A percentile compares a stretch with the other conserved stretches of the same genome.
Evolutionary conservation across 30 jellyfish, hydroid and myxozoan genomes (phyloP).

Genomic region (Calvadosia cruxmelitensis): DNA sequence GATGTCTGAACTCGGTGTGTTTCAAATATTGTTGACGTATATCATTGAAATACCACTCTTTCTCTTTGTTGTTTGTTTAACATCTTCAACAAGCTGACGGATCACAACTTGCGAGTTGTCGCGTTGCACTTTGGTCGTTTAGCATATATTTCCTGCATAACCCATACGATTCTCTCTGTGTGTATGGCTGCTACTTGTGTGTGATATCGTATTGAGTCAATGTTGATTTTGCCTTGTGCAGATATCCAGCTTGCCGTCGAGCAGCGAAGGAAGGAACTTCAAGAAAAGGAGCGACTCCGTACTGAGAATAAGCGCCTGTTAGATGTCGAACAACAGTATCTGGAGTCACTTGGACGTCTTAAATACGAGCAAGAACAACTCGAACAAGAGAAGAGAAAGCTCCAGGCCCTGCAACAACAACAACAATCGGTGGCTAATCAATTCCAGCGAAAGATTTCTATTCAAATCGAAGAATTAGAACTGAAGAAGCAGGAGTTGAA

Average conservation of each 20-base stretch:
- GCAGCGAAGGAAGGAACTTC: conserved; percentile 89
- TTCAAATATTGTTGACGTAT: too few relatives aligned
- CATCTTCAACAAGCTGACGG: too few relatives aligned
- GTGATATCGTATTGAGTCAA: too few relatives aligned
- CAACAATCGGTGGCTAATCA: conserved; percentile 90
- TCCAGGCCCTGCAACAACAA: conserved; percentile 92
- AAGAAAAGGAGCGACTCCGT: conserved; percentile 66
- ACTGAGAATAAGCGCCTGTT: conserved; percentile 92
- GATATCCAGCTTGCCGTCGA: conserved; percentile 93
- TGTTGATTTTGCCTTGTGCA: conserved; percentile 20
- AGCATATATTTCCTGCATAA: too few relatives aligned
- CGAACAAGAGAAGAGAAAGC: conserved; percentile 82
- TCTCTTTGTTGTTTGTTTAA: too few relatives aligned
- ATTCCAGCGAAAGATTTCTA: conserved; percentile 78
- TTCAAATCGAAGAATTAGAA: conserved; percentile 88
- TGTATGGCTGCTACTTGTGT: too few relatives aligned
- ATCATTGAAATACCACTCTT: too few relatives aligned
- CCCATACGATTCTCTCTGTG: too few relatives aligned
- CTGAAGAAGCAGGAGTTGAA: conserved; percentile 68
- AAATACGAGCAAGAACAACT: conserved; percentile 86
- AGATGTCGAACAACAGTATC: conserved; percentile 85
- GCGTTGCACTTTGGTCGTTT: too few relatives aligned
- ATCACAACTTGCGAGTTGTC: too few relatives aligned
- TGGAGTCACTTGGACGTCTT: conserved; percentile 77
- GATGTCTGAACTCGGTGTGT: too few relatives aligned